phyloP scores from a whole-genome alignment of 2,888 invertebrate species.

The Lottia scabra region DNA sequence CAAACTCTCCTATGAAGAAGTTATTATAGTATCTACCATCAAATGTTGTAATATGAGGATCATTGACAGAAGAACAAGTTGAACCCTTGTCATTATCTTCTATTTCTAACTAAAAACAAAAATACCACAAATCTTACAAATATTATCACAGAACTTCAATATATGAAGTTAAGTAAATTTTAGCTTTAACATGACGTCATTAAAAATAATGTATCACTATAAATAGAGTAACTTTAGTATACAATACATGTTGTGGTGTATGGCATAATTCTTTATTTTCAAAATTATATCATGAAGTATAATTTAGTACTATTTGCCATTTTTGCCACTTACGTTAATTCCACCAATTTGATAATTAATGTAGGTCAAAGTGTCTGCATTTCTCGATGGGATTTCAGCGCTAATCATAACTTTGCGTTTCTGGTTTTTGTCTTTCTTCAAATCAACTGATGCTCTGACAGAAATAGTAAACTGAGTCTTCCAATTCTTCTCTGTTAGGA shows the following conservation, averaged over 20 bases:
- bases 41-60: constrained; percentile 56
- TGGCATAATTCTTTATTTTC: no score
- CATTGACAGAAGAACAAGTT: constrained; percentile 52
- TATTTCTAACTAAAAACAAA: constrained; percentile 43
- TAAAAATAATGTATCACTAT: no score
- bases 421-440: constrained; percentile 40
- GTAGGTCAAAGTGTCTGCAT: not conserved
- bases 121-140: no score
- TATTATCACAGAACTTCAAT: no score
- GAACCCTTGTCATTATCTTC: constrained; percentile 42
- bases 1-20: constrained; percentile 50
- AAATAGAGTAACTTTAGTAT: no score
- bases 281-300: no score
- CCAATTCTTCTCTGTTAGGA: constrained; percentile 41
- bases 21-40: constrained; percentile 45
- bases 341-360: not conserved
- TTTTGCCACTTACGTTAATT: not conserved
- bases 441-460: constrained; percentile 42
- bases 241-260: no score
- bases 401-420: constrained; percentile 21
- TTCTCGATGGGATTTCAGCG: constrained; percentile 12
- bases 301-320: no score
- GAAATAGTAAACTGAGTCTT: constrained; percentile 25
- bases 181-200: no score
- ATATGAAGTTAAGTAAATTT: no score